These are phyloP conservation scores for Sminthurinus aureus DNA, from an alignment of 2,888 invertebrate genomes.

Conservation along the genomic window DNA sequence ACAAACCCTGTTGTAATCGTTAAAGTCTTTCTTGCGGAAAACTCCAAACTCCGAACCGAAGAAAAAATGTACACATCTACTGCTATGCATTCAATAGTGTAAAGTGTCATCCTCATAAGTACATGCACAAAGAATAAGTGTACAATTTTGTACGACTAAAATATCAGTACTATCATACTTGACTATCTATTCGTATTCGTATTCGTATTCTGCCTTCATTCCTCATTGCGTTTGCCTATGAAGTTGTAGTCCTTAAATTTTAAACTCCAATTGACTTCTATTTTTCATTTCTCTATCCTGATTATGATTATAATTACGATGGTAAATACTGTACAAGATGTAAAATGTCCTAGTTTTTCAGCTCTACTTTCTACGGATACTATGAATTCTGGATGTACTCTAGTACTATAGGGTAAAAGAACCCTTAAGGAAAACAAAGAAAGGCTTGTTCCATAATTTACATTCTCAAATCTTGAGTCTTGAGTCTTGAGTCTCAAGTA, in stretches of 20 bases:
- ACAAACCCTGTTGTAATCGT: constrained; percentile 22
- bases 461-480: neutral
- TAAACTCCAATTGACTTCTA: neutral
- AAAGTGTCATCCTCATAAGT: neutral
- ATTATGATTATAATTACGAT: too few relatives aligned
- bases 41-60: neutral
- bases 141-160: neutral
- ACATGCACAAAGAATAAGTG: neutral
- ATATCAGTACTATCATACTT: neutral
- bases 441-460: neutral
- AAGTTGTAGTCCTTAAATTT: neutral
- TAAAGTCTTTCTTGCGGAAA: constrained; percentile 24
- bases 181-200: neutral
- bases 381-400: too few relatives aligned
- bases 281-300: too few relatives aligned
- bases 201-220: neutral
- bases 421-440: neutral
- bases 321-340: too few relatives aligned
- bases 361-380: neutral
- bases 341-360: neutral
- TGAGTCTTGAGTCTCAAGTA: neutral
- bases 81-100: neutral
- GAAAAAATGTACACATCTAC: neutral
- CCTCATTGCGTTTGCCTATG: neutral
- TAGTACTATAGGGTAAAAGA: too few relatives aligned